These are phyloP conservation scores for Hirtodrosophila alboralis DNA, from an alignment of 2,888 invertebrate genomes.

Conservation along the genomic window DNA sequence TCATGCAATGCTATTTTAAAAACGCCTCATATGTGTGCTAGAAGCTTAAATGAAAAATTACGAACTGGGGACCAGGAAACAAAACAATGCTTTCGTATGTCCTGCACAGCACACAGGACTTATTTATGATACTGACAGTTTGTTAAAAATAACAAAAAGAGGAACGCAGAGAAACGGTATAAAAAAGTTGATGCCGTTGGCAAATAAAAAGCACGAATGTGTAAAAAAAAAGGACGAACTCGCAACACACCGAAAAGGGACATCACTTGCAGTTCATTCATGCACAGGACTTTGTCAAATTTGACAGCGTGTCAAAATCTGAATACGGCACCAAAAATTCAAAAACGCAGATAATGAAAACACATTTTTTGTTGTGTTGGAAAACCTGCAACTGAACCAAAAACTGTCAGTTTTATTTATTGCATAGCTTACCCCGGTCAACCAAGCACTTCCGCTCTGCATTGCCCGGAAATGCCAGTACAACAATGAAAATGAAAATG, in stretches of 20 bases:
- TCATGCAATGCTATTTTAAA: conserved; percentile 6
- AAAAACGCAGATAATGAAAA: conserved; percentile 23
- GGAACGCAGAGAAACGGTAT: too few relatives aligned
- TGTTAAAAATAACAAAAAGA: conserved; percentile 30
- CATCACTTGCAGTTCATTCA: conserved; percentile 43
- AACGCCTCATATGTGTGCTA: conserved; percentile 27
- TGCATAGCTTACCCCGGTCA: not conserved
- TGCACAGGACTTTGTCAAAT: conserved; percentile 51
- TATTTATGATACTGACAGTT: conserved; percentile 70
- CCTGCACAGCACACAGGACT: conserved; percentile 30
- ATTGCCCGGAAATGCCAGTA: too few relatives aligned
- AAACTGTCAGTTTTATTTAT: conserved; percentile 45
- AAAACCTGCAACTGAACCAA: conserved; percentile 13
- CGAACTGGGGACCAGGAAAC: conserved; percentile 38
- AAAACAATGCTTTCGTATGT: not conserved
- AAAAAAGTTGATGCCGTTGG: conserved; percentile 27
- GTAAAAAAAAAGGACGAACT: conserved; percentile 8
- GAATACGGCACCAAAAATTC: conserved; percentile 2
- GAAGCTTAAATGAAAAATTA: conserved; percentile 50
- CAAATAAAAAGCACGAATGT: conserved; percentile 24
- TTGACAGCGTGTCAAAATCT: conserved; percentile 57
- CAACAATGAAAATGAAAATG: conserved; percentile 12
- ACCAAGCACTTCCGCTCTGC: conserved; percentile 2
- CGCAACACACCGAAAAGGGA: conserved; percentile 23
- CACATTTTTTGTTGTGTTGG: conserved; percentile 4